phyloP scores from a whole-genome alignment of 2,797 vertebrate genomes.

The Pseudochaenichthys georgianus region DNA sequence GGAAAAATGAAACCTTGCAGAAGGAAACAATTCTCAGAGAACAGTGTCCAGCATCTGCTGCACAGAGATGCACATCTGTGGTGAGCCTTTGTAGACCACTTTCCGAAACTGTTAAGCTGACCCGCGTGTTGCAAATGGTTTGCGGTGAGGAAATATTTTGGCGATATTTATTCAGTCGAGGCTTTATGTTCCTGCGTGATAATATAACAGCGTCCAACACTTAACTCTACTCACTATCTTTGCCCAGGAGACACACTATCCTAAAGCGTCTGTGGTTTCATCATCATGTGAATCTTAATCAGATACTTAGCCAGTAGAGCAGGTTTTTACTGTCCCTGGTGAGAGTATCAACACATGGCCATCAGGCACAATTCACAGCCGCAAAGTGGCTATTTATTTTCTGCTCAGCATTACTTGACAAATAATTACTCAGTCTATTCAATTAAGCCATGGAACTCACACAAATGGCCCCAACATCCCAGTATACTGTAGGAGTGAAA shows the following conservation, averaged over 20 bases:
- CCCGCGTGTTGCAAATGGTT: constrained; percentile 45
- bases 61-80: constrained; percentile 69
- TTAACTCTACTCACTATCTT: constrained; percentile 80
- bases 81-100: constrained; percentile 39
- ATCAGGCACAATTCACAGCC: constrained; percentile 81
- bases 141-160: constrained; percentile 54
- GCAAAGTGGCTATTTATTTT: constrained; percentile 84
- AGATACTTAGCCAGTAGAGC: constrained; percentile 81
- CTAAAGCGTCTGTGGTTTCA: constrained; percentile 78
- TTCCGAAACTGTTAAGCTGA: constrained; percentile 58
- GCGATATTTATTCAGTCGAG: constrained; percentile 67
- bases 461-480: constrained; percentile 67
- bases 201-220: constrained; percentile 79
- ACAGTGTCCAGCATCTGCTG: constrained; percentile 70
- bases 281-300: constrained; percentile 84
- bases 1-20: constrained; percentile 70
- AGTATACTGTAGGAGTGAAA: constrained; percentile 51
- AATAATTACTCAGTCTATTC: constrained; percentile 84
- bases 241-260: constrained; percentile 80
- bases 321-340: constrained; percentile 79
- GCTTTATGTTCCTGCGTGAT: constrained; percentile 69
- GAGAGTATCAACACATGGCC: constrained; percentile 84
- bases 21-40: constrained; percentile 70
- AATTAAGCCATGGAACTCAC: constrained; percentile 74
- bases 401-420: constrained; percentile 80